Evolutionary conservation across 1,140 invertebrate genomes (phyloP), one percentile per base, ranked within the genome.

Genomic region (Eriosoma lanigerum): DNA sequence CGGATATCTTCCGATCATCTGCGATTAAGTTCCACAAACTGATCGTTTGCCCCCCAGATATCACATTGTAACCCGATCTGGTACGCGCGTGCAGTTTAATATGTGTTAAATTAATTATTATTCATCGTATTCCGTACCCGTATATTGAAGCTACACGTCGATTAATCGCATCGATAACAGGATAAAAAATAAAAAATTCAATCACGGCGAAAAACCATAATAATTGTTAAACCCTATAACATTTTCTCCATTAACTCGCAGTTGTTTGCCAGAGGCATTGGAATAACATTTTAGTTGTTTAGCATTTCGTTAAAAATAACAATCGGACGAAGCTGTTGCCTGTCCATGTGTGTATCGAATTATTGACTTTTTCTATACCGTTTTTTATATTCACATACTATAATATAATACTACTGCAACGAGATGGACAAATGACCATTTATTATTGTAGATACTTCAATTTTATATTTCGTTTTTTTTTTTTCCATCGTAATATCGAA

Each of bases 1-100:
- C 60, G 26, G 60, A 32, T 62, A 62, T 62, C 60, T 62, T 19
- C 26, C 60, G 60, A 62, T 62, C 26, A 62, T 62, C 60, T 62
- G 2, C 60, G 60, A 62, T 62, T 24, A 24, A 24, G 29, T 62
- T 26, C 26, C 8, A 24, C 60, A n/a, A 62, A 19, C 26, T 6
- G 32, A 64, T 64, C 62, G 62, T 64, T 17, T 64, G 32, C 29
- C 62, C 62, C 21, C 19, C 62, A 38, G 62, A 64, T 38, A 64
- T 29, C 32, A n/a, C 10, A 21, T n/a, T 64, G 62, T 64, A 64
- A 64, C 62, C 62, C 32, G 62, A 64, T 64, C 62, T 29, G 19
- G 4, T 19, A 13, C 19, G 29, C 10, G 29, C 3, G 32, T 32
- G 17, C n/a, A n/a, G n/a, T n/a, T n/a, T 9, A 2, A 21, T 21